Evolutionary conservation across 2,113 vertebrate species (phyloP).

Genomic region (crab-eating macaque (Macaca fascicularis)): T2T-MFA8v1.1 NC_088381.1:35380001-35380500

Average conservation of each 20-base stretch:
- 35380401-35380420: slow-evolving; percentile 34
- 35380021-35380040: neutral
- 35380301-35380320: neutral
- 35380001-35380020: neutral
- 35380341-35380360: neutral
- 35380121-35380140: neutral
- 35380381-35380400: neutral
- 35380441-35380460: slow-evolving; percentile 10
- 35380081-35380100: neutral
- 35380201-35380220: neutral
- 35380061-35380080: neutral
- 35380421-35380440: neutral
- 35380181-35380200: slow-evolving; percentile 26
- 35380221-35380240: neutral
- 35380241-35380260: neutral
- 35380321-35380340: slow-evolving; percentile 13
- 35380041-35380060: neutral
- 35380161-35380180: neutral
- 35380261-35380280: neutral
- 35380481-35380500: neutral
- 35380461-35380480: neutral
- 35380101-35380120: neutral
- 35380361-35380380: neutral
- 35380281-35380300: neutral
- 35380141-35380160: neutral